phyloP scores from a whole-genome alignment of 2,113 vertebrate species.

The Fregata magnificens region DNA sequence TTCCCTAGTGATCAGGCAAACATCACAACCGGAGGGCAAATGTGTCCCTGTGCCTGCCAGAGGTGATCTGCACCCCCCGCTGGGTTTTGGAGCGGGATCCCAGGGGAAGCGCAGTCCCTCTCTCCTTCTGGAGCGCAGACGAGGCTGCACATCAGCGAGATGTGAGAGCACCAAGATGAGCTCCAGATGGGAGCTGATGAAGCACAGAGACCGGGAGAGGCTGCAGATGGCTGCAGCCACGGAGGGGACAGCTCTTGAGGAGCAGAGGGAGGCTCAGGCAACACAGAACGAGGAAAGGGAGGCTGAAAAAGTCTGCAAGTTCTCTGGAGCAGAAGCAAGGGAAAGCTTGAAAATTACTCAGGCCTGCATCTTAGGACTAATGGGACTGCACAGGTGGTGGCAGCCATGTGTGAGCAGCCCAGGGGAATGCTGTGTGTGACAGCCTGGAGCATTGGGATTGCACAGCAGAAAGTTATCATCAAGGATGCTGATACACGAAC shows the following conservation, averaged over 20 bases:
- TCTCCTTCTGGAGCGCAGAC: background rate
- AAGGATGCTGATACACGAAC: background rate
- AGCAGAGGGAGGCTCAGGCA: background rate
- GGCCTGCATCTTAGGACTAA: background rate
- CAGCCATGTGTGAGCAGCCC: background rate
- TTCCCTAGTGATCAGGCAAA: background rate
- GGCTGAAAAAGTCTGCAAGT: background rate
- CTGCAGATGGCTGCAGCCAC: background rate
- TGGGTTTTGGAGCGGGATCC: background rate
- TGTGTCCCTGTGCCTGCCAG: background rate
- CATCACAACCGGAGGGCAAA: background rate
- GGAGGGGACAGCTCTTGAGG: background rate
- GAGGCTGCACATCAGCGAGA: background rate
- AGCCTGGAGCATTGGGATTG: background rate
- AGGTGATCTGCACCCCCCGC: fast-evolving
- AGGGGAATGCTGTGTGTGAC: background rate
- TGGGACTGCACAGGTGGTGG: background rate
- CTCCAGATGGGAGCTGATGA: background rate
- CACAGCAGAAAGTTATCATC: background rate
- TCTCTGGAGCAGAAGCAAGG: background rate
- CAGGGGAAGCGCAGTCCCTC: background rate
- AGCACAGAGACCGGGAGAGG: background rate
- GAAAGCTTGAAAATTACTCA: background rate
- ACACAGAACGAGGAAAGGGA: fast-evolving
- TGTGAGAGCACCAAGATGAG: background rate